Base-by-base conservation (phyloP, 2,797 vertebrate species). In the Labeo calbasu region DNA sequence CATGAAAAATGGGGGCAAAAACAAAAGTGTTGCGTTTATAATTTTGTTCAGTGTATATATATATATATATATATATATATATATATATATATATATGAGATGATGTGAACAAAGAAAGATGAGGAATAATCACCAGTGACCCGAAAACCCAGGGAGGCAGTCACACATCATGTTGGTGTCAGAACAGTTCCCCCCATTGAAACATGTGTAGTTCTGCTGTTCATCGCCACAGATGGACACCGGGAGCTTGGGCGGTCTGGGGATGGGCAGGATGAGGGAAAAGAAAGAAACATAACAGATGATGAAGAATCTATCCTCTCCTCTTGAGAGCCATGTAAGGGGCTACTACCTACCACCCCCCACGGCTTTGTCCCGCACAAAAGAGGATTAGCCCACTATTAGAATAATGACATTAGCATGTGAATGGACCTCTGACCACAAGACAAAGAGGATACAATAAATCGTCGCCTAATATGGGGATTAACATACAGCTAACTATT, bases 151-250 rank as follows among this genome's bases (percentile, higher is more conserved):
- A 0, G 95, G 86, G 1, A 84, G 88, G 90, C 97, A 97, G 81
- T 89, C 61, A 1, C 97, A 98, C 28, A 88, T 91, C 75, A 96
- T 72, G 51, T 89, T 88, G 9, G 93, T 84, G 63, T 95, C 91
- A 0, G 94, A 94, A 91, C 97, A 98, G 95, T 96, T 97, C 55
- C 97, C 96, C 0, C 96, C 96, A 4, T 97, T 97, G 92, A 96
- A 97, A 90, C 98, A 99, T 2, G 96, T 97, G 90, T 97, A 95
- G 89, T 97, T 98, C 87, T 90, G 94, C 79, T 89, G 92, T 77
- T 94, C 91, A 0, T 97, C 95, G 17, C 96, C 96, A 82, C 97
- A 98, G 82, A 96, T 92, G 0, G 95, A 95, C 1, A 95, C 94
- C 0, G 96, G 96, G 71, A 96, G 92, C 90, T 91, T 94, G 51